Evolutionary conservation across 2,113 vertebrate genomes (phyloP).

Genomic region (Himantopus leucocephalus): DNA sequence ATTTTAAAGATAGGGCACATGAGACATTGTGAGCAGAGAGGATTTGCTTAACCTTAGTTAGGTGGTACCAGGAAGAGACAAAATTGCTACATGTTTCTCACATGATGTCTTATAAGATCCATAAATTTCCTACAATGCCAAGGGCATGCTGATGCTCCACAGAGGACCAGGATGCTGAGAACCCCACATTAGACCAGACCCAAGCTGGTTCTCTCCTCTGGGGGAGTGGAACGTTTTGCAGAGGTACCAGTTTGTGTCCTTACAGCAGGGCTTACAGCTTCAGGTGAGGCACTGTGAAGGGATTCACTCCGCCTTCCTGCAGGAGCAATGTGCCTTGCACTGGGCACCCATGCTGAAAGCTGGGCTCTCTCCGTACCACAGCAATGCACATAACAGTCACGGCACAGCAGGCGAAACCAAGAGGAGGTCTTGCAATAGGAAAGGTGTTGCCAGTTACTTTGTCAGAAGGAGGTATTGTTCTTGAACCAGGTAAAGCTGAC

Average conservation of each 20-base stretch:
- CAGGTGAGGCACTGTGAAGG: neutral
- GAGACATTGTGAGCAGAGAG: neutral
- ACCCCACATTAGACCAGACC: neutral
- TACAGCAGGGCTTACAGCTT: neutral
- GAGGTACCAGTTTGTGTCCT: neutral
- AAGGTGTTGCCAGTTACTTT: neutral
- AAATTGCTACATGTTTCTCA: neutral
- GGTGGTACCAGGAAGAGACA: neutral
- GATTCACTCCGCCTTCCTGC: neutral
- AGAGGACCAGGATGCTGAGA: neutral
- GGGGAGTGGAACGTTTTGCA: neutral
- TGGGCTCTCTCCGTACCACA: neutral
- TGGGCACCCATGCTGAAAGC: neutral
- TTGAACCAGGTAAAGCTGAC: neutral
- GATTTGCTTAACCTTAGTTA: neutral
- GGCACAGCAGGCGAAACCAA: neutral
- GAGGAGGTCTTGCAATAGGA: neutral
- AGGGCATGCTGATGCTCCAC: neutral
- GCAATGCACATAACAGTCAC: neutral
- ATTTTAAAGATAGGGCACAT: neutral
- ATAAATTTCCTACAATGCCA: neutral
- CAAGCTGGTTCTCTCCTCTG: neutral
- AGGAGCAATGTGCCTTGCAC: accelerated
- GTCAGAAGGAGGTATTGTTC: neutral
- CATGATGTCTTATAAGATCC: neutral